Evolutionary conservation across 2,113 vertebrate genomes (phyloP).

Genomic region (Ifrita kowaldi): DNA sequence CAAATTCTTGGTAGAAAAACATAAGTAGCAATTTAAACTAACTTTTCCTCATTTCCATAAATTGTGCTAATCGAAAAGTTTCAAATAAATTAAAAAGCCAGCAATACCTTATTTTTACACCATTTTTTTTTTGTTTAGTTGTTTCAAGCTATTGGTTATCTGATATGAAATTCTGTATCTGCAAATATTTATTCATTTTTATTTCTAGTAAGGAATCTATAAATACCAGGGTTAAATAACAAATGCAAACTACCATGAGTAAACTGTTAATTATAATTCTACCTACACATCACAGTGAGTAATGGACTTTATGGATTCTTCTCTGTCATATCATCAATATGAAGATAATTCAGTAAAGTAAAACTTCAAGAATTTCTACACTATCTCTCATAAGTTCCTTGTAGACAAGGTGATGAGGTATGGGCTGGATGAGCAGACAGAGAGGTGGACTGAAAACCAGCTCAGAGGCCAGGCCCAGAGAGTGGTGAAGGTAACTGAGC

Average conservation of each 20-base stretch:
- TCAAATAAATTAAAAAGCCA: not conserved
- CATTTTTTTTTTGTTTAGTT: not conserved
- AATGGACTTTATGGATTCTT: not conserved
- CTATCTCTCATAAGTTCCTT: not conserved
- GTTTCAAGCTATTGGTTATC: not conserved
- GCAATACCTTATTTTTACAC: not conserved
- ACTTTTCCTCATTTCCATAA: not conserved
- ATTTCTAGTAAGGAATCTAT: not conserved
- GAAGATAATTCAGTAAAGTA: not conserved
- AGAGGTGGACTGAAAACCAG: not conserved
- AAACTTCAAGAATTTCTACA: not conserved
- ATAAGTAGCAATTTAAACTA: not conserved
- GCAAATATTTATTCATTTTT: not conserved
- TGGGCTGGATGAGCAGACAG: not conserved
- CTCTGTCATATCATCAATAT: not conserved
- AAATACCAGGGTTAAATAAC: not conserved
- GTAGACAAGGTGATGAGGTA: not conserved
- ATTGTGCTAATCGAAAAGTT: not conserved
- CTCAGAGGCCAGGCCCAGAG: not conserved
- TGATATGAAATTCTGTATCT: not conserved
- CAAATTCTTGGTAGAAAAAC: not conserved
- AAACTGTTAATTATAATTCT: not conserved
- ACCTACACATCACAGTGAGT: not conserved
- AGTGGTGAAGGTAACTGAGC: fast-evolving
- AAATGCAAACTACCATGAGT: not conserved